Base-by-base conservation (phyloP, 2,888 invertebrate genomes). In the Ceraclea dissimilis region DNA sequence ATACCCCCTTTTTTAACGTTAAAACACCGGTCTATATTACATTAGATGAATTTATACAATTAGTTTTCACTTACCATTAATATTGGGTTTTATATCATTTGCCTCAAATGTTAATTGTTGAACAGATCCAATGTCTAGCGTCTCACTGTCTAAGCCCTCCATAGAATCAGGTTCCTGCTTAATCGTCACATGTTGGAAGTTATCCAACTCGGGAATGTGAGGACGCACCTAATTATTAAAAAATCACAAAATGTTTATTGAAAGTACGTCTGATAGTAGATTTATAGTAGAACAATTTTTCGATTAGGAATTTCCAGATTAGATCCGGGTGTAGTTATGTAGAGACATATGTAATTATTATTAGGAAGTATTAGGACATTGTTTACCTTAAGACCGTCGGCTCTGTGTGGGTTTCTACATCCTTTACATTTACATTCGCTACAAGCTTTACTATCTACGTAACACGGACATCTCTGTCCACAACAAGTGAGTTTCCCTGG, bases 391-490 rank as follows among this genome's bases (percentile, higher is more conserved):
- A 86, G 82, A 55, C 89, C 90, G 69, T 88, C 88, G 51, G 88
- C 83, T 62, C 86, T 80, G 67, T 92, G 90, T 2, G 95, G 94
- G 78, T 95, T 96, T 65, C 93, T 79, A 70, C 95, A 96, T 1
- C 94, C 94, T 67, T 90, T 82, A 73, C 95, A 96, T 69, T 89
- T 87, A 73, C 96, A 96, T 65, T 90, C 90, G 5, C 87, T 79
- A 68, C 95, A 96, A 0, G 91, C 88, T 69, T 90, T 90, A 63
- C 90, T 88, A 63, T 90, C 90, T 2, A 92, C 91, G 71, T 95
- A 96, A 72, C 95, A 96, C 0, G 93, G 93, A 74, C 95, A 96
- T 60, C 95, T 77, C 69, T 93, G 93, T 0, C 94, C 94, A 67
- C 94, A 93, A 68, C 95, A 96, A 0, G 94, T 94, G 46, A 93